Base-by-base conservation (phyloP, 1,140 invertebrate genomes). In the Heterodera carotae region DNA sequence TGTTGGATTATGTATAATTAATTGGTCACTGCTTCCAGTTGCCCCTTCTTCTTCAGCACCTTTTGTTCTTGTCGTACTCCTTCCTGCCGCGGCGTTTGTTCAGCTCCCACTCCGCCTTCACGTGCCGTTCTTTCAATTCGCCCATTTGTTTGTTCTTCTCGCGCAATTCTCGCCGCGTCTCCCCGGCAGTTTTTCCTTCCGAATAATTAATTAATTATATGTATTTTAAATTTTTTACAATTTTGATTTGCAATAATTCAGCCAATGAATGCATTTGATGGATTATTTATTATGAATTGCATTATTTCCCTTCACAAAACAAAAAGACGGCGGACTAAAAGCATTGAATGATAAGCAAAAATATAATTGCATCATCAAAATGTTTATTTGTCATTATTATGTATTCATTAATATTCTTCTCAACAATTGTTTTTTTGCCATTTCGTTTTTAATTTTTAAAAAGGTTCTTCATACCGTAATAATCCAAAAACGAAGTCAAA, bases 21-120 rank as follows among this genome's bases (percentile, higher is more conserved):
- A n/a, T n/a, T n/a, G 15, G 39, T 5, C 39, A 18, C n/a, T 69
- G 5, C 43, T 27, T 69, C 25, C n/a, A 10, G n/a, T n/a, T 3
- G 6, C n/a, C 43, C 43, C 10, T 10, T 43, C 10, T 69, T 69
- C 15, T 22, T n/a, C n/a, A n/a, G n/a, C 53, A 87, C 85, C 85
- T 76, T 69, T 88, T 86, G 36, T 88, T 70, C 29, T 81, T 85
- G 74, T 86, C 85, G 68, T 86, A 86, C 70, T 86, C 85, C 62
- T 64, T 71, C n/a, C 75, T 59, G 66, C 86, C 84, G 68, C 85
- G 70, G 15, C 82, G 69, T 43, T 87, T 83, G 70, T 87, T 83
- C 29, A 86, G 73, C 64, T 86, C 76, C 60, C 86, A 53, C 39
- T 86, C 85, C 33, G 84, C 62, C 15, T 48, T 43, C 18, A 84